Conservation (phyloP, 1,140 invertebrate species). For the Coelopa frigida region DNA sequence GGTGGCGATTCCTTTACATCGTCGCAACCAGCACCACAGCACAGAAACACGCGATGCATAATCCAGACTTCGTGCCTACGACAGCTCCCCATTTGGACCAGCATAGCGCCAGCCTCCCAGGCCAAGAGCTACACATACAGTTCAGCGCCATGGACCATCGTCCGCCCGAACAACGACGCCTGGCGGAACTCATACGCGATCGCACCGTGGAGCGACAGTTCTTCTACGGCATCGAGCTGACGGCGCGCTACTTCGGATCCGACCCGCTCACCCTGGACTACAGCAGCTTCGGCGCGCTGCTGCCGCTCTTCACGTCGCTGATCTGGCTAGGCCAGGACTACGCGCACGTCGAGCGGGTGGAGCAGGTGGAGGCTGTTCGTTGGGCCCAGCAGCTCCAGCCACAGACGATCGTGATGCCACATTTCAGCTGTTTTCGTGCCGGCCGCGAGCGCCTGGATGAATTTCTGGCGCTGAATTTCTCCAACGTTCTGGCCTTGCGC, state of each 20-base stretch:
- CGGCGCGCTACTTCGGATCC: conserved; percentile 3
- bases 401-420: conserved; percentile 12
- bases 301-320: conserved; percentile 15
- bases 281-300: conserved; percentile 1
- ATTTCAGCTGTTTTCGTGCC: conserved; percentile 13
- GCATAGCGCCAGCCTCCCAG: too few species aligned
- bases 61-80: too few species aligned
- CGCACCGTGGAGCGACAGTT: conserved; percentile 12
- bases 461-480: conserved; percentile 13
- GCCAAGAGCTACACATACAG: too few species aligned
- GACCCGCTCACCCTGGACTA: conserved; percentile 8
- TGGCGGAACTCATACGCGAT: conserved; percentile 7
- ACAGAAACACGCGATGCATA: too few species aligned
- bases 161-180: not conserved
- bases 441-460: conserved; percentile 5
- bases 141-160: too few species aligned
- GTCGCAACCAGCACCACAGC: too few species aligned
- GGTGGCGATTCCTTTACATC: too few species aligned
- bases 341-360: conserved; percentile 1
- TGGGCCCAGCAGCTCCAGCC: conserved; percentile 1
- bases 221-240: conserved; percentile 16
- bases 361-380: conserved; percentile 9
- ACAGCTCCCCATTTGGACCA: too few species aligned
- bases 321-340: conserved; percentile 14
- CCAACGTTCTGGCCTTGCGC: conserved; percentile 12